Conservation (phyloP, 1,140 invertebrate genomes). For the Bombus cullumanus region DNA sequence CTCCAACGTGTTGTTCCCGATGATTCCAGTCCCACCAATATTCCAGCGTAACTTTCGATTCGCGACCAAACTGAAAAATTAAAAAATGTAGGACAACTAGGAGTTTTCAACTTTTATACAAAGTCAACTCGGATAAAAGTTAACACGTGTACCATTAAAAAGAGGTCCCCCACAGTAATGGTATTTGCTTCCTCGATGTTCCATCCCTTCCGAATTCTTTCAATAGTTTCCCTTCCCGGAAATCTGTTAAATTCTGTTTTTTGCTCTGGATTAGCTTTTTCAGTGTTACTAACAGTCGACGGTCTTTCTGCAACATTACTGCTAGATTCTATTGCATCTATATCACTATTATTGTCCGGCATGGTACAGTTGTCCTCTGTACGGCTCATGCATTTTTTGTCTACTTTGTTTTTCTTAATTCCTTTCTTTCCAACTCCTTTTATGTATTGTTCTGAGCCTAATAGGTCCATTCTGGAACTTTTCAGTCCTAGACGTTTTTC, state of each 20-base stretch:
- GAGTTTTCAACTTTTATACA: neutral
- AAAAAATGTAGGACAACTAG: neutral
- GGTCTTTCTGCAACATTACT: slow-evolving; percentile 67
- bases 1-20: slow-evolving; percentile 67
- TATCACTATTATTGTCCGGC: slow-evolving; percentile 78
- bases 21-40: slow-evolving; percentile 89
- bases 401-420: slow-evolving; percentile 78
- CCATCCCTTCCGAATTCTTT: slow-evolving; percentile 90
- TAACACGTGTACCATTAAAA: slow-evolving; percentile 88
- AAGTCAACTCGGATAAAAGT: neutral
- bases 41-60: slow-evolving; percentile 90
- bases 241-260: slow-evolving; percentile 73
- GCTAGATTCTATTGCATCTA: slow-evolving; percentile 75
- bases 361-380: slow-evolving; percentile 66
- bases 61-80: slow-evolving; percentile 87
- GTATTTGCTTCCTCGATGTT: slow-evolving; percentile 88
- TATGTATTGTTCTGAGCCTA: slow-evolving; percentile 78
- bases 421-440: slow-evolving; percentile 79
- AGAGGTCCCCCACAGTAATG: slow-evolving; percentile 94
- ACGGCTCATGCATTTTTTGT: slow-evolving; percentile 71
- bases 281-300: slow-evolving; percentile 54
- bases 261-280: slow-evolving; percentile 64
- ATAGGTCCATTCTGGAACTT: slow-evolving; percentile 77
- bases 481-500: slow-evolving; percentile 86
- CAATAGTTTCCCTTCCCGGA: slow-evolving; percentile 82